phyloP scores from a whole-genome alignment of 2,113 vertebrate species.

The Xyrauchen texanus region DNA sequence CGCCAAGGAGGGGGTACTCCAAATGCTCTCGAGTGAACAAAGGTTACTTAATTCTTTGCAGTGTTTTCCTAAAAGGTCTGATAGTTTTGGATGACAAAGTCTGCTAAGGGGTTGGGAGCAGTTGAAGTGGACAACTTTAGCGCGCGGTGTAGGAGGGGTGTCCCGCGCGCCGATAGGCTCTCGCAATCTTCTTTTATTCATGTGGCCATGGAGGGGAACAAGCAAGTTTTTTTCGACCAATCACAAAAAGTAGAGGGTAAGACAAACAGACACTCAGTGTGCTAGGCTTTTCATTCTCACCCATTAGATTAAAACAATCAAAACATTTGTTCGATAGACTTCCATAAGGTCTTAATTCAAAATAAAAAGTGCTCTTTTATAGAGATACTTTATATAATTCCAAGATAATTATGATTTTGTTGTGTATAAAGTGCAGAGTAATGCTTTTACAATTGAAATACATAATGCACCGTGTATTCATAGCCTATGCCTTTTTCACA shows the following conservation, averaged over 20 bases:
- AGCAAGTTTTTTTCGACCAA: conserved; percentile 74
- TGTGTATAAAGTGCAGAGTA: neutral
- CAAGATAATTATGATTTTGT: too few species aligned
- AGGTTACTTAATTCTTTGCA: conserved; percentile 60
- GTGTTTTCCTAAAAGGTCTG: conserved; percentile 62
- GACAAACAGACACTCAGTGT: conserved; percentile 30
- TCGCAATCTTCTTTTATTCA: conserved; percentile 77
- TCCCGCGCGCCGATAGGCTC: conserved; percentile 77
- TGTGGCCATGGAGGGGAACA: conserved; percentile 70
- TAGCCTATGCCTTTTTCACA: neutral
- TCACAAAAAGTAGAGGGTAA: conserved; percentile 56
- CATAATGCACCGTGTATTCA: neutral
- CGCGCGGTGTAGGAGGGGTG: conserved; percentile 62
- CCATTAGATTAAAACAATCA: conserved; percentile 56
- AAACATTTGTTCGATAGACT: conserved; percentile 47
- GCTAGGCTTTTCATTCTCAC: conserved; percentile 50
- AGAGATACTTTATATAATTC: neutral
- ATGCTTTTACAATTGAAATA: neutral
- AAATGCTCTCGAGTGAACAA: conserved; percentile 57
- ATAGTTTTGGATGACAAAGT: conserved; percentile 63
- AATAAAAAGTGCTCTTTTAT: neutral
- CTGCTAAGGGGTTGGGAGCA: conserved; percentile 71
- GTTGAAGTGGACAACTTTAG: conserved; percentile 70
- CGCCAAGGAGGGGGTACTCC: conserved; percentile 52
- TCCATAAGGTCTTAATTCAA: conserved; percentile 8